Evolutionary conservation across 2,888 invertebrate species (phyloP).

Genomic region (Apoda limacodes): DNA sequence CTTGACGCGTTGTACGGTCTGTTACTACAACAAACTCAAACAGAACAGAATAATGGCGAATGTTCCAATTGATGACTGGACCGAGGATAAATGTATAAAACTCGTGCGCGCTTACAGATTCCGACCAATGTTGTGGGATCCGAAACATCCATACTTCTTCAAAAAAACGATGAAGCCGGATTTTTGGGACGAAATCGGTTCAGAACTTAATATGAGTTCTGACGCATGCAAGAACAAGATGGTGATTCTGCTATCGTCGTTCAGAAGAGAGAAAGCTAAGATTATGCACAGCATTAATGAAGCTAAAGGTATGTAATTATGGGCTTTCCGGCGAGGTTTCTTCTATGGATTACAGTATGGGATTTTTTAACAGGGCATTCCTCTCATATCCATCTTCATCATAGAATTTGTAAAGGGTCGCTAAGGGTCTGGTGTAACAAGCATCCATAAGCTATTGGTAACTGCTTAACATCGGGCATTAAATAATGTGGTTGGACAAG

Average conservation of each 20-base stretch:
- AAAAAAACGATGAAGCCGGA: constrained; percentile 25
- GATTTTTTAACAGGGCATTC: too few species aligned
- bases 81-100: constrained; percentile 27
- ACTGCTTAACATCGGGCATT: too few species aligned
- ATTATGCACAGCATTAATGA: constrained; percentile 21
- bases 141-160: constrained; percentile 24
- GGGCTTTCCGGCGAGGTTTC: too few species aligned
- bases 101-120: constrained; percentile 30
- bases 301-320: constrained; percentile 16
- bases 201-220: constrained; percentile 19
- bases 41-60: too few species aligned
- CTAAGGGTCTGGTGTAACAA: too few species aligned
- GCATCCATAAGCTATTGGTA: too few species aligned
- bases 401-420: too few species aligned
- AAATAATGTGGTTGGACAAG: too few species aligned
- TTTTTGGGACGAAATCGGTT: constrained; percentile 29
- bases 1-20: constrained; percentile 24
- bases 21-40: constrained; percentile 20
- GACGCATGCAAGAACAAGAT: constrained; percentile 33
- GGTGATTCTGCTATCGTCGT: constrained; percentile 30
- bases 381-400: too few species aligned
- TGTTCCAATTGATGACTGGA: constrained; percentile 25
- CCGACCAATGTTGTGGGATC: constrained; percentile 32
- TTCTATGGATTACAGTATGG: too few species aligned
- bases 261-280: constrained; percentile 35